Conservation (phyloP, 2,888 invertebrate genomes). For the Eurytoma adleriae region DNA sequence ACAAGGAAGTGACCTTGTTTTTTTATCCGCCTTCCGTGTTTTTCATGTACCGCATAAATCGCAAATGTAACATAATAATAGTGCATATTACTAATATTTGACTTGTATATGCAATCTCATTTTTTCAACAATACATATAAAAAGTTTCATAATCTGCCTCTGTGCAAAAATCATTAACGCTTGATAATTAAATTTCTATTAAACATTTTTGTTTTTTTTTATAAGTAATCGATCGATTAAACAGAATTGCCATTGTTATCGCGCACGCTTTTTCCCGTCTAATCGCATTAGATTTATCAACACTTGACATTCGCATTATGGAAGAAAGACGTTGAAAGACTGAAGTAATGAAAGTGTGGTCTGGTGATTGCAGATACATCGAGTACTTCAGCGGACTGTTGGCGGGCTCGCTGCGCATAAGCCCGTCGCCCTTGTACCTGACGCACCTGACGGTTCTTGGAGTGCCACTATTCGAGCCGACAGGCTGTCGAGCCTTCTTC, state of each 20-base stretch:
- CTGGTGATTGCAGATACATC: slow-evolving; percentile 84
- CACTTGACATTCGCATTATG: background rate
- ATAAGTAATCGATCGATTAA: too few species aligned
- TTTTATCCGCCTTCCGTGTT: background rate
- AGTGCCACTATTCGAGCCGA: slow-evolving; percentile 84
- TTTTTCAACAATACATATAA: too few species aligned
- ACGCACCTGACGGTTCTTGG: slow-evolving; percentile 92
- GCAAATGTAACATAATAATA: slow-evolving; percentile 29
- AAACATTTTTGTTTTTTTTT: too few species aligned
- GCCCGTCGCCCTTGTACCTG: slow-evolving; percentile 90
- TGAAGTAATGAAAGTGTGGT: background rate
- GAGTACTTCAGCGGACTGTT: slow-evolving; percentile 94
- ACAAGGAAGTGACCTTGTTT: background rate
- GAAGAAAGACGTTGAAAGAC: too few species aligned
- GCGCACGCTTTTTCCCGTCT: background rate
- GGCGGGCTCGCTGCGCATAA: slow-evolving; percentile 92
- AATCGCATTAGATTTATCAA: background rate
- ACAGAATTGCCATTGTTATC: background rate
- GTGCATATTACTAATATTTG: slow-evolving; percentile 23
- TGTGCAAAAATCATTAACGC: too few species aligned
- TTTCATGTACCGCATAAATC: slow-evolving; percentile 41
- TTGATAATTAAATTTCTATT: too few species aligned
- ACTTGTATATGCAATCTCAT: background rate
- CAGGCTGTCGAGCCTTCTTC: slow-evolving; percentile 85
- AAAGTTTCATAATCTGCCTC: too few species aligned